These are phyloP conservation scores for Limanda limanda DNA, from an alignment of 2,113 vertebrate species.

Conservation along the genomic window DNA sequence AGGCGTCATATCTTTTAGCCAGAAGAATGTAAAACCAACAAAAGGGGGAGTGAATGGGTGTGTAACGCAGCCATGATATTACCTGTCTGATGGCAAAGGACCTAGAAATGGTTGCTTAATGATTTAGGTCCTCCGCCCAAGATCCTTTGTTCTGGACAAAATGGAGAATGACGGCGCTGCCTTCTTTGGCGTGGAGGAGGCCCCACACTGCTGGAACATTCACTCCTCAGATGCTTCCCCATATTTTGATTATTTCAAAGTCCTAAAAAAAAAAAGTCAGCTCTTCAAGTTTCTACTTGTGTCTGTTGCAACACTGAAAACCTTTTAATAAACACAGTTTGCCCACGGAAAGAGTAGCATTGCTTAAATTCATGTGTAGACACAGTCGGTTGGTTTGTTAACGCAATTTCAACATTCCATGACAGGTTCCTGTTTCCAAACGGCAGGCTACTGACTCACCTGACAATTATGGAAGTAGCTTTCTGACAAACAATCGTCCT, in stretches of 20 bases:
- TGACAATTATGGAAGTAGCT: conserved; percentile 2
- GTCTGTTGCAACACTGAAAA: background rate
- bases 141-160: conserved; percentile 52
- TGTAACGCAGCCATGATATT: conserved; percentile 42
- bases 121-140: conserved; percentile 58
- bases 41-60: conserved; percentile 47
- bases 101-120: conserved; percentile 46
- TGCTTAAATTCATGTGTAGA: conserved; percentile 34
- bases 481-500: background rate
- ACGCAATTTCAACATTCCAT: conserved; percentile 55
- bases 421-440: conserved; percentile 72
- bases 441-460: conserved; percentile 55
- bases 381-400: conserved; percentile 36
- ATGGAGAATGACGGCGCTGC: background rate
- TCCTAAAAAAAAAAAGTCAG: background rate
- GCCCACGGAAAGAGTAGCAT: background rate
- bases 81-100: conserved; percentile 43
- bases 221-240: background rate
- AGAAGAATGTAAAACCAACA: conserved; percentile 55
- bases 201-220: too few relatives aligned
- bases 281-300: conserved; percentile 12
- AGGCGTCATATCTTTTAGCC: conserved; percentile 24
- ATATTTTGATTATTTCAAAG: background rate
- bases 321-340: background rate
- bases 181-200: background rate